Evolutionary conservation across 2,888 invertebrate species (phyloP), one percentile per base, ranked within the genome.

Genomic region (Phengaris alcon): DNA sequence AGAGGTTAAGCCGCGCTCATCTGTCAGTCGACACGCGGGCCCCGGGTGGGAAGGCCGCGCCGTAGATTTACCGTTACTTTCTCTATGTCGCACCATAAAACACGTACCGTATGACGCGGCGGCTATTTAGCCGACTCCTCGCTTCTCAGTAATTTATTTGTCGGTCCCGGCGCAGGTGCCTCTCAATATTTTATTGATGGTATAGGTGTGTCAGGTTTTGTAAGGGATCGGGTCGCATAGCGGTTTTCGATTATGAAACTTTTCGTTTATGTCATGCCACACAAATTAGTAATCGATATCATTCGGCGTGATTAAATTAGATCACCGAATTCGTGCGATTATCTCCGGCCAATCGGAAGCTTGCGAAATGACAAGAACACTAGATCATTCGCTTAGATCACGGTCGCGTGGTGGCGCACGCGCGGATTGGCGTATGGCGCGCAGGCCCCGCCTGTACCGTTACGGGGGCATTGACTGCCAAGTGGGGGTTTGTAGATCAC

Each of bases 311-410:
- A 64, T 64, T 64, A 84, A 89, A 88, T 85, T 89, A 87, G 89
- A 89, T 87, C 90, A 84, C 86, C 87, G 85, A 88, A 88, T 83
- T 86, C 85, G 85, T 82, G 82, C 83, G 81, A 82, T 86, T 86
- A 88, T 87, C 85, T 83, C 82, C 81, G 85, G 85, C 93, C 93
- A 93, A 93, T 93, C 89, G 84, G 86, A 85, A 82, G 88, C 85
- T 87, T 86, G 91, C 91, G 85, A 90, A 91, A 89, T 92, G 93
- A 93, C 93, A 90, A 85, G 88, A 86, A 80, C 83, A 89, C 91
- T 93, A 93, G 93, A 92, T 91, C 90, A 90, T 90, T 90, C 91
- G 91, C 87, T 91, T 91, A 90, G 91, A 91, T 90, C 85, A 87
- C 85, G 87, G 81, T 81, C 84, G 88, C 84, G 82, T 81, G 88